These are phyloP conservation scores for Sesamia nonagrioides DNA, from an alignment of 1,140 invertebrate genomes.

Conservation along the genomic window DNA sequence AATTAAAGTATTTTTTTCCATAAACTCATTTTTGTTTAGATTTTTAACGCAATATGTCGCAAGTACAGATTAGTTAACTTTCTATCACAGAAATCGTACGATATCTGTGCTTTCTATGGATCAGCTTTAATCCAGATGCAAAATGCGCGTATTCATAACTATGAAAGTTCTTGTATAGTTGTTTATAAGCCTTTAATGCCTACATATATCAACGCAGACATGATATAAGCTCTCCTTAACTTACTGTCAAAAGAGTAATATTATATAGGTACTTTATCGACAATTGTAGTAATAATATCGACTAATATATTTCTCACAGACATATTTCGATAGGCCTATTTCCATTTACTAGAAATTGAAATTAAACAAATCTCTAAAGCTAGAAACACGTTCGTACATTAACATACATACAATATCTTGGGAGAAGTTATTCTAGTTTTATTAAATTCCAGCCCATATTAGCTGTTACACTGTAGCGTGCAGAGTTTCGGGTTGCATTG, in stretches of 20 bases:
- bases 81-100: no score
- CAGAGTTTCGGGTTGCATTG: conserved; percentile 76
- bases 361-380: not conserved
- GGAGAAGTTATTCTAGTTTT: conserved; percentile 20
- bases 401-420: not conserved
- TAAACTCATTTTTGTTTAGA: no score
- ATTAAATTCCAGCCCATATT: conserved; percentile 1
- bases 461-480: conserved; percentile 44
- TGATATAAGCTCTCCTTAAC: conserved; percentile 1
- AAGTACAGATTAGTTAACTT: no score
- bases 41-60: no score
- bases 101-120: no score
- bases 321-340: not conserved
- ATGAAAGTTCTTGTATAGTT: not conserved
- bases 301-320: not conserved
- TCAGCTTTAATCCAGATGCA: no score
- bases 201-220: not conserved
- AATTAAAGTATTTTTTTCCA: no score
- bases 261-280: not conserved
- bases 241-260: not conserved
- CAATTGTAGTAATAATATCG: not conserved
- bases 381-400: conserved; percentile 24
- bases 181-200: not conserved
- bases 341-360: conserved; percentile 4
- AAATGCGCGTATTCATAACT: not conserved